Evolutionary conservation across 1,140 invertebrate species (phyloP).

Genomic region (Amphibalanus amphitrite): DNA sequence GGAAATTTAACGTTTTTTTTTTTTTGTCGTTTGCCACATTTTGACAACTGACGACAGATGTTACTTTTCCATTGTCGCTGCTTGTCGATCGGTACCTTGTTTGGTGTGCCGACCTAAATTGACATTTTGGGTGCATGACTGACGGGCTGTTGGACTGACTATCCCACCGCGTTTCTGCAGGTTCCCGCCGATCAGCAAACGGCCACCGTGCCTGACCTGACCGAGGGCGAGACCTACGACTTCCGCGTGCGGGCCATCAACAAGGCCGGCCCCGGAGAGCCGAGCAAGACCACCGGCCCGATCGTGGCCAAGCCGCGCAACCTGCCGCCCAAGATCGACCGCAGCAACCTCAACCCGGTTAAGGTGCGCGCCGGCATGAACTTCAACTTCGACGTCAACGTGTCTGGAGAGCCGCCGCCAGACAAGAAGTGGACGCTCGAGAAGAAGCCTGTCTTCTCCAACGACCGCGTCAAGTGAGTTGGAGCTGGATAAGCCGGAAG

Average conservation of each 20-base stretch:
- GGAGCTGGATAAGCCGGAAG: no score
- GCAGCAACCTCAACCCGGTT: slow-evolving; percentile 61
- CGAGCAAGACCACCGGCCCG: slow-evolving; percentile 67
- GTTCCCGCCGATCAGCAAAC: slow-evolving; percentile 59
- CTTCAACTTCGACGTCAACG: slow-evolving; percentile 61
- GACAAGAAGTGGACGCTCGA: slow-evolving; percentile 67
- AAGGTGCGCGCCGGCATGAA: slow-evolving; percentile 77
- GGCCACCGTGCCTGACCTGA: slow-evolving; percentile 70
- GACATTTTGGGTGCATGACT: no score
- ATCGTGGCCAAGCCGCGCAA: slow-evolving; percentile 79
- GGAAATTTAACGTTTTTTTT: no score
- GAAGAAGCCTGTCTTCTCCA: slow-evolving; percentile 49
- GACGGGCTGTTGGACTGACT: no score
- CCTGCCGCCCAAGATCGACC: slow-evolving; percentile 67
- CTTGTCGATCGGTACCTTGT: no score
- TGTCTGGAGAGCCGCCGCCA: slow-evolving; percentile 76
- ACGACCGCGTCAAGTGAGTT: slow-evolving; percentile 42
- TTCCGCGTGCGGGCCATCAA: slow-evolving; percentile 83
- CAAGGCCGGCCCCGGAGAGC: slow-evolving; percentile 79
- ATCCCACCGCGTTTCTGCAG: no score
- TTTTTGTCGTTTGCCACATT: no score
- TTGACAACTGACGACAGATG: no score
- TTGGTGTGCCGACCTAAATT: no score
- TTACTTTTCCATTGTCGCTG: no score
- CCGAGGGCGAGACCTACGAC: slow-evolving; percentile 77